Conservation (phyloP, 1,140 invertebrate genomes). For the Drosophila subobscura region DNA sequence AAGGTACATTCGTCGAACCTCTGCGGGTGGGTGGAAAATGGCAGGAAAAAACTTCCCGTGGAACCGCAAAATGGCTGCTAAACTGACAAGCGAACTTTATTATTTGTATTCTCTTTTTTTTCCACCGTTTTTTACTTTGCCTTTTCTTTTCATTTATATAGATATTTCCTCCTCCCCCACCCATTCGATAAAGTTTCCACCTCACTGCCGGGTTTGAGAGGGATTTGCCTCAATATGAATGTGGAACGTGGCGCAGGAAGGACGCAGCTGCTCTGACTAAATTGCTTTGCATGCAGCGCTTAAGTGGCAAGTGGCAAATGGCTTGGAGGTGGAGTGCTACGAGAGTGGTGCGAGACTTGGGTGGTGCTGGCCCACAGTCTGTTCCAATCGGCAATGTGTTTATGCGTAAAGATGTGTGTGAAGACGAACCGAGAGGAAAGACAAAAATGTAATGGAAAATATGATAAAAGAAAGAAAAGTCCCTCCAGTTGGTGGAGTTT, state of each 20-base stretch:
- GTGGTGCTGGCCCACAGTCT: slow-evolving; percentile 3
- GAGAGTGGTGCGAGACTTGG: background rate
- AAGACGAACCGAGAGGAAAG: slow-evolving; percentile 3
- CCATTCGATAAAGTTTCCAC: slow-evolving; percentile 20
- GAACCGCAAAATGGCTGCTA: slow-evolving; percentile 84
- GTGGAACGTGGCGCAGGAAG: slow-evolving; percentile 53
- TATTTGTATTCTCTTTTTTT: slow-evolving; percentile 58
- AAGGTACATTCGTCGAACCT: slow-evolving; percentile 32
- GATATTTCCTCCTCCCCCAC: background rate
- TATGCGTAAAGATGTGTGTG: slow-evolving; percentile 75
- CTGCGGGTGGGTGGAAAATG: slow-evolving; percentile 41
- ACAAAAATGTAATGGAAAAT: background rate
- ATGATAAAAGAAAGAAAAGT: background rate
- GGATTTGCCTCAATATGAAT: slow-evolving; percentile 59
- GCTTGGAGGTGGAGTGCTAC: slow-evolving; percentile 8
- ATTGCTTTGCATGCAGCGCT: slow-evolving; percentile 66
- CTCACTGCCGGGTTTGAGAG: slow-evolving; percentile 9
- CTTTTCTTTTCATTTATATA: slow-evolving; percentile 32
- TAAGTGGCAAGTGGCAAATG: slow-evolving; percentile 42
- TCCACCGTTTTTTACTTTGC: slow-evolving; percentile 6
- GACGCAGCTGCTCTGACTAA: slow-evolving; percentile 68
- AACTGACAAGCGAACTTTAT: slow-evolving; percentile 84
- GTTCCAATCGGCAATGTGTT: slow-evolving; percentile 79
- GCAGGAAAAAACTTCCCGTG: slow-evolving; percentile 46
- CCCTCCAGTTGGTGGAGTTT: too few species aligned